These are phyloP conservation scores for Nanger granti DNA, from an alignment of 2,113 vertebrate genomes.

Conservation along the genomic window DNA sequence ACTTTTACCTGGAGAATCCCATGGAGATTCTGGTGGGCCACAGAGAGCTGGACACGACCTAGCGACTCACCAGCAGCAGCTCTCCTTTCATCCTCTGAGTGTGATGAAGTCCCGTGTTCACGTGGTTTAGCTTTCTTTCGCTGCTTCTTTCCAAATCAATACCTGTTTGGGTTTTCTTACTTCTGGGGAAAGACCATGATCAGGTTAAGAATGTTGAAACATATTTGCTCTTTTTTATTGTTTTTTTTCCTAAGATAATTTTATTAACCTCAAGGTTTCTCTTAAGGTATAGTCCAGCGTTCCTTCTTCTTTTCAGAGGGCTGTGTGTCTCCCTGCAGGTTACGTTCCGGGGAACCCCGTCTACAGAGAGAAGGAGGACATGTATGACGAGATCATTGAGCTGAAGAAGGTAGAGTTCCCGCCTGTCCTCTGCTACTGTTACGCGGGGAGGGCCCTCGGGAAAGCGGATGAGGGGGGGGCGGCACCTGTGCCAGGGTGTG, in stretches of 20 bases:
- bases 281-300: neutral
- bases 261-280: constrained; percentile 18
- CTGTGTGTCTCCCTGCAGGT: constrained; percentile 52
- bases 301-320: neutral
- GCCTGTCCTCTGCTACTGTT: neutral
- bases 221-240: neutral
- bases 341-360: constrained; percentile 79
- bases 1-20: neutral
- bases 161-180: neutral
- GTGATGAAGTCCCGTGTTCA: neutral
- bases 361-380: constrained; percentile 91
- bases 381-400: constrained; percentile 94
- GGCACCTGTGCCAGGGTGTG: neutral
- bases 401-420: constrained; percentile 89
- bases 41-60: neutral
- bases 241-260: neutral
- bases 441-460: fast-evolving
- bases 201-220: neutral
- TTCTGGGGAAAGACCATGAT: neutral
- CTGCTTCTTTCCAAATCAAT: neutral
- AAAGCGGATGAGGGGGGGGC: fast-evolving
- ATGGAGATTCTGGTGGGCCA: neutral
- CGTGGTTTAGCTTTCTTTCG: neutral
- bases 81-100: neutral
- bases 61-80: neutral